Base-by-base conservation (phyloP, 1,140 invertebrate species). In the Brachionus asplanchnoidis region DNA sequence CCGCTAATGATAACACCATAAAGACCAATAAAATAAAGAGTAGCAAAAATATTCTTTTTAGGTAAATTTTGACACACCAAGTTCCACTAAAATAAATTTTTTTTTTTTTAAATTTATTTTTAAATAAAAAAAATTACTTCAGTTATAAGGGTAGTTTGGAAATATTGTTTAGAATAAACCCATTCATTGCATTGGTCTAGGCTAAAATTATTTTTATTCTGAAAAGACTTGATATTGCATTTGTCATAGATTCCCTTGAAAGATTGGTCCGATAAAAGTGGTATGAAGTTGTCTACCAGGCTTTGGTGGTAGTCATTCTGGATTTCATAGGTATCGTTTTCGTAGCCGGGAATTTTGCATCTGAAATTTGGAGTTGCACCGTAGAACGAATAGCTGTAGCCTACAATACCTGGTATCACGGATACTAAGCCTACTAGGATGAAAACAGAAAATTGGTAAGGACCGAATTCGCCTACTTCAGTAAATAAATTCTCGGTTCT, bases 21-120 rank as follows among this genome's bases (percentile, higher is more conserved):
- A 11, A 42, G 46, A 17, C 82, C 82, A 11, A 73, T 12, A 46
- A 84, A 73, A 84, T 84, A 84, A 11, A 84, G n/a, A 20, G 82
- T 70, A 20, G 60, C 20, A 32, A 84, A 68, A 11, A 84, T 36
- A n/a, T 42, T 70, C 40, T 53, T 70, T 46, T 17, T 84, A 5
- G 42, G 3, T 32, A 26, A 46, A 40, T 60, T 46, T 28, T 84
- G 28, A 26, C 82, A 84, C 8, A 84, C 66, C 11, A 84, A 60
- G 44, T 84, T 68, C 82, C 82, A 84, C 60, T 73, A 28, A 12
- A 44, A 40, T n/a, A 36, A 44, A n/a, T n/a, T n/a, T n/a, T n/a
- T n/a, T n/a, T n/a, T n/a, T n/a, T n/a, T n/a, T n/a, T n/a, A n/a
- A n/a, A n/a, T 68, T 28, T 28, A 68, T 36, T 26, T 65, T 7